These are phyloP conservation scores for Drosophila pruinosa DNA, from an alignment of 1,140 invertebrate genomes.

Conservation along the genomic window DNA sequence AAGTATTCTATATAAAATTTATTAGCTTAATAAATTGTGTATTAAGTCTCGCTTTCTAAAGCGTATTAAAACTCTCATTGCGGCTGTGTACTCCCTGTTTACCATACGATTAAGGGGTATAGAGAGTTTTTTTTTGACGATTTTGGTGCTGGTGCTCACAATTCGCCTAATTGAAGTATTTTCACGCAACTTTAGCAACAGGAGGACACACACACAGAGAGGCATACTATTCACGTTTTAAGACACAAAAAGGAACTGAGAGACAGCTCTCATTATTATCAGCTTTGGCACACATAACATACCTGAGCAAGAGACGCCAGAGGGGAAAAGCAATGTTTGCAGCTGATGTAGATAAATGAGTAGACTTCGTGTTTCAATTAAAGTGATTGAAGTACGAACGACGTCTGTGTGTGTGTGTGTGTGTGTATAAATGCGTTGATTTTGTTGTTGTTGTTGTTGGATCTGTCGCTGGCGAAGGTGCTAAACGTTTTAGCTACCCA, in stretches of 20 bases:
- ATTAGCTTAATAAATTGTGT: too few species aligned
- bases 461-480: constrained; percentile 20
- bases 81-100: neutral
- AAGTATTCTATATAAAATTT: too few species aligned
- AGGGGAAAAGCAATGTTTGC: constrained; percentile 72
- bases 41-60: too few species aligned
- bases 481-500: constrained; percentile 70
- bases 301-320: constrained; percentile 11
- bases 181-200: constrained; percentile 50
- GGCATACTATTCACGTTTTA: neutral
- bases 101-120: neutral
- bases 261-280: constrained; percentile 44
- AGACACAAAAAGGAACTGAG: neutral
- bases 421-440: neutral
- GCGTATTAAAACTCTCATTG: neutral
- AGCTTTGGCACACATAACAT: constrained; percentile 39
- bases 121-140: constrained; percentile 11
- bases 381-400: constrained; percentile 72
- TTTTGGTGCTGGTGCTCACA: constrained; percentile 39
- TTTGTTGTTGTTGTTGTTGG: neutral
- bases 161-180: constrained; percentile 76
- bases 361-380: constrained; percentile 81
- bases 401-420: constrained; percentile 17
- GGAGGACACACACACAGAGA: constrained; percentile 5
- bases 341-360: constrained; percentile 80